These are phyloP conservation scores for Drosophila melanica DNA, from an alignment of 1,140 invertebrate species.

Conservation along the genomic window DNA sequence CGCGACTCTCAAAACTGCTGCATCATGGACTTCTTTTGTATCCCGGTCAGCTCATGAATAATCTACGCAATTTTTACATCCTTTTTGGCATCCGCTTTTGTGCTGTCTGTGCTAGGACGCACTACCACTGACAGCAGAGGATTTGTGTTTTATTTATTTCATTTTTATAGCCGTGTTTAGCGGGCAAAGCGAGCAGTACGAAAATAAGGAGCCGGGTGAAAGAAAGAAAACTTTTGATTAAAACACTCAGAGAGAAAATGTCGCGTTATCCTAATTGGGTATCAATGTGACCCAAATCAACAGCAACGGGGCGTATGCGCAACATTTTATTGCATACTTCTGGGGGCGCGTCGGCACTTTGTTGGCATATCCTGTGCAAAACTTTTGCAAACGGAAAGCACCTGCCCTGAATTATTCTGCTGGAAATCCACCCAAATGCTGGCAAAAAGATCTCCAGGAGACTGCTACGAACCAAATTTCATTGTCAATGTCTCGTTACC, in stretches of 20 bases:
- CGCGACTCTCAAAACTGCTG: slow-evolving; percentile 15
- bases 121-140: slow-evolving; percentile 62
- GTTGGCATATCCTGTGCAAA: slow-evolving; percentile 59
- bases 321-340: slow-evolving; percentile 79
- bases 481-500: slow-evolving; percentile 61
- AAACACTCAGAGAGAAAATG: slow-evolving; percentile 69
- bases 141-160: slow-evolving; percentile 76
- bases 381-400: slow-evolving; percentile 42
- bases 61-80: slow-evolving; percentile 45
- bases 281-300: slow-evolving; percentile 78
- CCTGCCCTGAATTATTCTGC: slow-evolving; percentile 49
- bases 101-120: slow-evolving; percentile 15
- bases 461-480: slow-evolving; percentile 64
- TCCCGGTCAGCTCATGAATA: slow-evolving; percentile 34
- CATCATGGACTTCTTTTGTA: slow-evolving; percentile 9
- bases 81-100: slow-evolving; percentile 36
- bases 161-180: slow-evolving; percentile 69
- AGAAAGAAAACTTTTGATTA: slow-evolving; percentile 69
- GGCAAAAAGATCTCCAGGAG: slow-evolving; percentile 35
- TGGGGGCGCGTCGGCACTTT: slow-evolving; percentile 45
- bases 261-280: slow-evolving; percentile 81
- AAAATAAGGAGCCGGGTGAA: not conserved
- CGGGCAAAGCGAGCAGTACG: slow-evolving; percentile 6
- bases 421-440: slow-evolving; percentile 40
- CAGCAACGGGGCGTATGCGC: slow-evolving; percentile 59